Percentiles rank a stretch among this genome's conserved stretches.
Conservation (phyloP, 2,888 invertebrate genomes). For the Coelinius sp. region DNA sequence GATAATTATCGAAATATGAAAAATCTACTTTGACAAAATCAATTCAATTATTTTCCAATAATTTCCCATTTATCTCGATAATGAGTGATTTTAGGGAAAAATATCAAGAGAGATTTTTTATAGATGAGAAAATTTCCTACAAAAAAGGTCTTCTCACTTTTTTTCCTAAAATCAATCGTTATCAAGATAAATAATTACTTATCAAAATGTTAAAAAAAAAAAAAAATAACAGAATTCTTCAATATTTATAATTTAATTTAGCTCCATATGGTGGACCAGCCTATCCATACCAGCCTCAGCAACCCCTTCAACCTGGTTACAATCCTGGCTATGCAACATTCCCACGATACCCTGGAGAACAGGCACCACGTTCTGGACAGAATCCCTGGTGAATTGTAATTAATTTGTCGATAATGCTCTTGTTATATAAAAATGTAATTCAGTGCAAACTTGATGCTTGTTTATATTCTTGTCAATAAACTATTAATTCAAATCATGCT, state of each 20-base stretch:
- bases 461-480: conserved; percentile 15
- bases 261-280: conserved; percentile 55
- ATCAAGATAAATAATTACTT: too few relatives aligned
- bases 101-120: too few relatives aligned
- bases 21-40: too few relatives aligned
- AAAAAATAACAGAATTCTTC: too few relatives aligned
- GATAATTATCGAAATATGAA: too few relatives aligned
- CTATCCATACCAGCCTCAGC: conserved; percentile 53
- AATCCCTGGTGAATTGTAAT: conserved; percentile 53
- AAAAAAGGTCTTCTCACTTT: too few relatives aligned
- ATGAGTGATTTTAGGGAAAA: too few relatives aligned
- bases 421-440: neutral
- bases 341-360: conserved; percentile 59
- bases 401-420: neutral
- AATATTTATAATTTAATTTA: neutral
- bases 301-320: conserved; percentile 54
- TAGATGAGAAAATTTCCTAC: too few relatives aligned
- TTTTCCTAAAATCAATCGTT: neutral
- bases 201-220: too few relatives aligned
- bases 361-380: conserved; percentile 52
- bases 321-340: conserved; percentile 57
- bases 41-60: too few relatives aligned
- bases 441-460: neutral
- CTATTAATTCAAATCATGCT: neutral
- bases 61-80: too few relatives aligned